phyloP scores from a whole-genome alignment of 2,888 invertebrate genomes.

The Dasypogon diadema region DNA sequence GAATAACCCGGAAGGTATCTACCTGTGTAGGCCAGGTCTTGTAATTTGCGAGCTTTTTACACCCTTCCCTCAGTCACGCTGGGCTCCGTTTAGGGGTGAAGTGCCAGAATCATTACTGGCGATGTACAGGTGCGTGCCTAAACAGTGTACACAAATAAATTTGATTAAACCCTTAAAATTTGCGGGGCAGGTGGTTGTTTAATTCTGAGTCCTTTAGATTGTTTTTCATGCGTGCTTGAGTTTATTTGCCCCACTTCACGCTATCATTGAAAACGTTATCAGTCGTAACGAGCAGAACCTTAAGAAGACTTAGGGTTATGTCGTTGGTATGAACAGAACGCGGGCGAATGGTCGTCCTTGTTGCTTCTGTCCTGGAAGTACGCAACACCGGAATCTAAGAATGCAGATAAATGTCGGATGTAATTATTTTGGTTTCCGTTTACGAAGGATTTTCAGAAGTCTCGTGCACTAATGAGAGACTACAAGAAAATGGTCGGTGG shows the following conservation, averaged over 20 bases:
- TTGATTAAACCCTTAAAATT: conserved; percentile 50
- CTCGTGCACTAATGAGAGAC: conserved; percentile 13
- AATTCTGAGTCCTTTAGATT: conserved; percentile 16
- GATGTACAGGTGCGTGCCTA: not conserved
- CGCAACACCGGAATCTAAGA: not conserved
- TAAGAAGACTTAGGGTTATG: not conserved
- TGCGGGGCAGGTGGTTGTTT: conserved; percentile 44
- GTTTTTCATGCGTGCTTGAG: conserved; percentile 28
- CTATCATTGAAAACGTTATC: not conserved
- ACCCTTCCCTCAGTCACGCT: not conserved
- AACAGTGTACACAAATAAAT: conserved; percentile 50
- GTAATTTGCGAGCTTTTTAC: conserved; percentile 26
- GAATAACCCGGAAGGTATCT: too few species aligned
- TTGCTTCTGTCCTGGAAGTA: not conserved
- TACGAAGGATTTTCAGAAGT: not conserved
- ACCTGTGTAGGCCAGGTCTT: not conserved
- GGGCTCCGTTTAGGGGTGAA: too few species aligned
- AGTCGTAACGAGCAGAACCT: not conserved
- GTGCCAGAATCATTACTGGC: conserved; percentile 4
- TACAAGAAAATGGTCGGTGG: not conserved
- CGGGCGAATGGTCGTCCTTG: not conserved
- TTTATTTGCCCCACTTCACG: not conserved
- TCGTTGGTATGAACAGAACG: not conserved
- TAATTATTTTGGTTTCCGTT: conserved; percentile 31
- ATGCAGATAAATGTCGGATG: conserved; percentile 34